These are phyloP conservation scores for Bujurquina vittata DNA, from an alignment of 2,113 vertebrate genomes.

Conservation along the genomic window DNA sequence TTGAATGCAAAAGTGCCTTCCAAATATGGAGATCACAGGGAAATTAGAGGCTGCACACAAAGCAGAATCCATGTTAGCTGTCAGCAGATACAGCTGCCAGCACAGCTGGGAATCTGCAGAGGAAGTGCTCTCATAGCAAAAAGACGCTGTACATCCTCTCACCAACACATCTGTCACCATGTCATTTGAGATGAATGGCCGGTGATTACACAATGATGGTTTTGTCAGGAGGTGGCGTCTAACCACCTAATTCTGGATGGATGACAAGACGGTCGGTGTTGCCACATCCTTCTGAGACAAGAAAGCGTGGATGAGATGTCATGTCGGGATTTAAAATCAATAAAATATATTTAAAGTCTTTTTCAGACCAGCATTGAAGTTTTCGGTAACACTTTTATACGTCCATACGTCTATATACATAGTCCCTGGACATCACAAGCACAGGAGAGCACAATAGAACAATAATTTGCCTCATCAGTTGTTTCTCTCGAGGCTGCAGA, in stretches of 20 bases:
- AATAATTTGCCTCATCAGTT: background rate
- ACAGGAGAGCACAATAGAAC: background rate
- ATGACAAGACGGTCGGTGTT: slow-evolving; percentile 3
- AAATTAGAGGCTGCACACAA: slow-evolving; percentile 48
- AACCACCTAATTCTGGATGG: slow-evolving; percentile 29
- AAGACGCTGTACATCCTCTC: slow-evolving; percentile 39
- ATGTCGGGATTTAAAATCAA: background rate
- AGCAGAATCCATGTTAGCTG: slow-evolving; percentile 44
- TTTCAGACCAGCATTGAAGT: background rate
- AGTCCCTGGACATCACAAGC: background rate
- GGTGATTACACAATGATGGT: slow-evolving; percentile 59
- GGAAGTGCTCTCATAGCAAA: slow-evolving; percentile 52
- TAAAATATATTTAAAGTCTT: background rate
- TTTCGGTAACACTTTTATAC: background rate
- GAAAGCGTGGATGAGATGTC: slow-evolving; percentile 9
- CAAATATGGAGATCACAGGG: slow-evolving; percentile 24
- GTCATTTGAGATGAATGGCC: slow-evolving; percentile 67
- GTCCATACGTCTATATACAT: background rate
- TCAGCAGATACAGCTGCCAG: slow-evolving; percentile 60
- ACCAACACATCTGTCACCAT: slow-evolving; percentile 64
- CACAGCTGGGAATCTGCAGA: slow-evolving; percentile 66
- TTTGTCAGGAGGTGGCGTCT: slow-evolving; percentile 50
- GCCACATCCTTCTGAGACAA: background rate
- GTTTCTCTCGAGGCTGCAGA: background rate
- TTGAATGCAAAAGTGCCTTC: slow-evolving; percentile 7